Percentiles rank a stretch among this genome's conserved stretches.
phyloP scores from a whole-genome alignment of 2,888 invertebrate genomes.

The Plebejus melissa region DNA sequence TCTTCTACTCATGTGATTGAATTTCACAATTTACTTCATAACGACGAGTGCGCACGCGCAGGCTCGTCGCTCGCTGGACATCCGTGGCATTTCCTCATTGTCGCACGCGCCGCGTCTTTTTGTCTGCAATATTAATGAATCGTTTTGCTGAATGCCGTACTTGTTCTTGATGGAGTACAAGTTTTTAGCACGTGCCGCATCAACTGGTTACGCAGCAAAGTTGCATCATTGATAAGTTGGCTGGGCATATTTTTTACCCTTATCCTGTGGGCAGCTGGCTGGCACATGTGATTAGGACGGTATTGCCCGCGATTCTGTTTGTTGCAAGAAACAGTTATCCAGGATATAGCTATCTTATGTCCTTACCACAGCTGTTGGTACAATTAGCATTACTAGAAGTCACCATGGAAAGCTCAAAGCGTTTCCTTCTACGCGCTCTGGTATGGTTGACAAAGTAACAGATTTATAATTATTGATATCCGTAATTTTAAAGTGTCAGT shows the following conservation, averaged over 20 bases:
- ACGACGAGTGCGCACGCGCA: constrained; percentile 1
- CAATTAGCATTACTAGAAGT: no score
- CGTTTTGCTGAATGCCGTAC: constrained; percentile 34
- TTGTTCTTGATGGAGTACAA: constrained; percentile 5
- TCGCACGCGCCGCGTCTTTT: constrained; percentile 55
- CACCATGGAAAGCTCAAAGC: no score
- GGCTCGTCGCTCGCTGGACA: constrained; percentile 45
- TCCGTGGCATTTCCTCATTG: constrained; percentile 60
- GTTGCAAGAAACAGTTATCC: no score
- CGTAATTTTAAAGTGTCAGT: no score
- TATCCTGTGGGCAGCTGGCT: neutral
- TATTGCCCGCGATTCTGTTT: no score
- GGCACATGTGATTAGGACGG: neutral
- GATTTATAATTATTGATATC: no score
- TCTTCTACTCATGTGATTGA: neutral
- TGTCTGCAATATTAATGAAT: constrained; percentile 47
- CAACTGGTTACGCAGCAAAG: constrained; percentile 4
- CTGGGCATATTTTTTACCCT: neutral
- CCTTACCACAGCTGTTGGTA: no score
- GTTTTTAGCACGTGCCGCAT: constrained; percentile 23
- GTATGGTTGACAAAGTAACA: no score
- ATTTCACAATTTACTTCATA: neutral
- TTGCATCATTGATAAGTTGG: neutral
- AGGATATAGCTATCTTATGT: no score
- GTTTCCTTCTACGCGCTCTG: no score